Evolutionary conservation across 2,113 vertebrate species (phyloP), one percentile per base, ranked within the genome.

Genomic region (Prietella phreatophila): DNA sequence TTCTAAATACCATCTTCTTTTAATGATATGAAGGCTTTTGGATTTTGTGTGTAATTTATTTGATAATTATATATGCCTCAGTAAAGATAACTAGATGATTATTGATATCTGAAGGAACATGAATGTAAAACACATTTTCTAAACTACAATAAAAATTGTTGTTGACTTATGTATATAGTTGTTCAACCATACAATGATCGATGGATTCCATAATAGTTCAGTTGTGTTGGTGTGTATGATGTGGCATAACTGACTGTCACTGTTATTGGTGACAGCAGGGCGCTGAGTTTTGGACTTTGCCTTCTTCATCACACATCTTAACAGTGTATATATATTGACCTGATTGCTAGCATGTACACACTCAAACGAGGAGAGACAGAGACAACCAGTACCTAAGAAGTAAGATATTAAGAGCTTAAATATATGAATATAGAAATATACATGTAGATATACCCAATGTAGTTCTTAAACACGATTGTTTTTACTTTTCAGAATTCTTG

Each of bases 251-350:
- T 15, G 61, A 87, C 86, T 56, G 56, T 42, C 55, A 36, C 19
- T 50, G 30, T 80, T 85, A 73, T 7, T 65, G 83, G 20, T 61
- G 88, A 93, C 92, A 93, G 90, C 92, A 58, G 10, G 42, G 36
- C 91, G 91, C 61, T 86, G 55, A 60, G 71, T 1, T 63, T 76
- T 93, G 94, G 89, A 93, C 93, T 94, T 94, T 92, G 88, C 84
- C 81, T 90, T 84, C 25, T n/a, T 30, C 53, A 22, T 87, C 86
- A 80, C 5, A 3, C 47, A 88, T 82, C 83, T 2, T 55, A 71
- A 75, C 39, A n/a, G 83, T 85, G 87, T 93, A 92, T 89, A 94
- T 84, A 91, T 88, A 61, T 30, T 82, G 33, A 27, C 22, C 27
- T 82, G 85, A 56, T 47, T 36, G 36, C 53, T 42, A 82, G n/a